Evolutionary conservation across 2,888 invertebrate genomes (phyloP), one percentile per base, ranked within the genome.

Genomic region (Gnatocerus cornutus): DNA sequence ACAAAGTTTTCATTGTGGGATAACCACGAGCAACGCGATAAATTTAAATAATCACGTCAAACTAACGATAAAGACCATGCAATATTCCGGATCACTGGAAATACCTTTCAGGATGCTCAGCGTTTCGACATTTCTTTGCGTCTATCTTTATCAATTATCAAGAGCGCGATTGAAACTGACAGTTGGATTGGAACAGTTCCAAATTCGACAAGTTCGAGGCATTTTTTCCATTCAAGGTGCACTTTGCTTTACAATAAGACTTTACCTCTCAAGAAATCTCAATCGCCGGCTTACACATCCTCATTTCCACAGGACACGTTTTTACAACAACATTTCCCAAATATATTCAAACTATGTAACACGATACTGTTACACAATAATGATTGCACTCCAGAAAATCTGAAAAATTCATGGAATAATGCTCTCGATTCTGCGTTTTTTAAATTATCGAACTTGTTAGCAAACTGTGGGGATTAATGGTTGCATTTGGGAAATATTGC

Each of bases 111-210:
- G 39, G 62, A 62, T 48, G 50, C 50, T 39, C 50, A 50, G 48
- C 62, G 39, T 62, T 62, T 62, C 62, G 39, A 62, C 62, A 62
- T 62, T 48, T 48, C 62, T 50, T 50, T 62, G 62, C 62, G 50
- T 62, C 62, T 48, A 62, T 62, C 62, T 62, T 50, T 62, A 62
- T 50, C 62, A 50, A 50, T 62, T 62, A 62, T 62, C 62, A 62
- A 50, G 37, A 50, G 39, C 62, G 48, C 50, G 62, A 62, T 62
- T 62, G 62, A 62, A 62, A 62, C 62, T 62, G 62, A 62, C 62
- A 50, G 48, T 50, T 62, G 50, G 41, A 62, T 62, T 62, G 62
- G 62, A 62, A 62, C 62, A 62, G 62, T 62, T 62, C 62, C 62
- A 62, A 59, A 62, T 50, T 50, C 50, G 62, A 62, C 62, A 59